Evolutionary conservation across 2,888 invertebrate genomes (phyloP).

Genomic region (Protophormia terraenovae): DNA sequence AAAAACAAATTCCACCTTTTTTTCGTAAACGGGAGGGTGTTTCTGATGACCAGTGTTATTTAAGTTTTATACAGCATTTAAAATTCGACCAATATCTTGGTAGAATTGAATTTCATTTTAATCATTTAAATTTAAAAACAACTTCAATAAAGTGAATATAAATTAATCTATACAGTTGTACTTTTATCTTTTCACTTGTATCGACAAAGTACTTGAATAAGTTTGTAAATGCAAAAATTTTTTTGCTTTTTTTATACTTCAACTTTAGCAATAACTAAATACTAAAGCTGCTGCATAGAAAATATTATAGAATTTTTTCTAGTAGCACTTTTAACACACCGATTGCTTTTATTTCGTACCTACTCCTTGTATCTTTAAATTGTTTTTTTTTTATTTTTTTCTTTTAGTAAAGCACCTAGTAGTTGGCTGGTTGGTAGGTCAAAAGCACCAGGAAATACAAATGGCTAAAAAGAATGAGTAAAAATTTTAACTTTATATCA

Average conservation of each 20-base stretch:
- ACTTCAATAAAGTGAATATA: not conserved
- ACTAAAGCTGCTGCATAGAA: constrained; percentile 66
- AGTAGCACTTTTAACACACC: constrained; percentile 43
- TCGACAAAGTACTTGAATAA: constrained; percentile 41
- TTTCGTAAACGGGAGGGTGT: too few species aligned
- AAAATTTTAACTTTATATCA: constrained; percentile 47
- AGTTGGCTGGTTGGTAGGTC: not conserved
- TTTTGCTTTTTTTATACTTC: constrained; percentile 3
- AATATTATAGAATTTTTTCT: constrained; percentile 38
- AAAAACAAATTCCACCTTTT: too few species aligned
- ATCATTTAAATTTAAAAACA: constrained; percentile 8
- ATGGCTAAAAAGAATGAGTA: not conserved
- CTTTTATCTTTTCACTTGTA: constrained; percentile 44
- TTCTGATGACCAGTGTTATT: too few species aligned
- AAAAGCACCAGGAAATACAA: constrained; percentile 6
- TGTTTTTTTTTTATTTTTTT: not conserved
- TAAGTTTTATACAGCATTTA: not conserved
- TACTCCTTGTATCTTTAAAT: not conserved
- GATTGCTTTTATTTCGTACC: constrained; percentile 18
- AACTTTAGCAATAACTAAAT: not conserved
- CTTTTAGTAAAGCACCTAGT: not conserved
- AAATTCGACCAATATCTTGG: not conserved
- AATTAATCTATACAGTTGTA: constrained; percentile 24
- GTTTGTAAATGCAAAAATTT: constrained; percentile 8
- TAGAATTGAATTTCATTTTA: not conserved